Evolutionary conservation across 30 jellyfish, hydroid and myxozoan genomes (phyloP).

Genomic region (Aurelia sp.): DNA sequence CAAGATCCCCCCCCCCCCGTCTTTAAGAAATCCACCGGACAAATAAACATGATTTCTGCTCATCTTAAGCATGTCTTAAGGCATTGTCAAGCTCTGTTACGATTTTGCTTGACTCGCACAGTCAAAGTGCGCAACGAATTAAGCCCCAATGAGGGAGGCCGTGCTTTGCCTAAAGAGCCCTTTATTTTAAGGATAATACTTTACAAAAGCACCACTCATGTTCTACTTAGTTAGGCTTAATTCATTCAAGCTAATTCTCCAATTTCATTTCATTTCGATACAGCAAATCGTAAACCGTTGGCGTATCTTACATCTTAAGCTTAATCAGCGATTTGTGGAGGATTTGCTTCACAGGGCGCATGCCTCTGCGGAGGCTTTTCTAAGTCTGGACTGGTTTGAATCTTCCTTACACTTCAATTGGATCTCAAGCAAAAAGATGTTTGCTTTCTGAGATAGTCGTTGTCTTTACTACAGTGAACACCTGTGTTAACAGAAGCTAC

Average conservation of each 20-base stretch:
- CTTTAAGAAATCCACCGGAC: neutral
- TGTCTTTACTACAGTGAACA: too few species aligned
- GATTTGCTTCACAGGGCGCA: too few species aligned
- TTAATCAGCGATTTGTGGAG: too few species aligned
- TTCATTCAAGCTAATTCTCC: conserved; percentile 6
- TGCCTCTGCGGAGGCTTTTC: too few species aligned
- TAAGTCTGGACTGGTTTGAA: too few species aligned
- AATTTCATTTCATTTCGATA: conserved; percentile 1
- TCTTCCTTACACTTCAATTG: too few species aligned
- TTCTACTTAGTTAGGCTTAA: conserved; percentile 65
- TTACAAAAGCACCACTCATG: conserved; percentile 60
- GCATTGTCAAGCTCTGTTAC: conserved; percentile 55
- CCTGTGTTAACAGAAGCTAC: too few species aligned
- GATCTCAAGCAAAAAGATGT: too few species aligned
- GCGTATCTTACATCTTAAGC: too few species aligned
- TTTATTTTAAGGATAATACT: conserved; percentile 35
- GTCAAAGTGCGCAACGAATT: conserved; percentile 75
- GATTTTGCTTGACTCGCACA: conserved; percentile 60
- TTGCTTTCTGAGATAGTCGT: too few species aligned
- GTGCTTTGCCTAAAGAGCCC: conserved; percentile 27
- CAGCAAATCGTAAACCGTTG: too few species aligned
- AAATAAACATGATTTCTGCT: conserved; percentile 31
- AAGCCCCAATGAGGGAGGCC: conserved; percentile 50
- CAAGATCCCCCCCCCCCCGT: conserved; percentile 71
- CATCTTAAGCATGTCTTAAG: conserved; percentile 15